Percentiles rank a stretch among this genome's conserved stretches.
phyloP scores from a whole-genome alignment of 2,797 vertebrate species.

The Mormyrus proboscirostris region DNA sequence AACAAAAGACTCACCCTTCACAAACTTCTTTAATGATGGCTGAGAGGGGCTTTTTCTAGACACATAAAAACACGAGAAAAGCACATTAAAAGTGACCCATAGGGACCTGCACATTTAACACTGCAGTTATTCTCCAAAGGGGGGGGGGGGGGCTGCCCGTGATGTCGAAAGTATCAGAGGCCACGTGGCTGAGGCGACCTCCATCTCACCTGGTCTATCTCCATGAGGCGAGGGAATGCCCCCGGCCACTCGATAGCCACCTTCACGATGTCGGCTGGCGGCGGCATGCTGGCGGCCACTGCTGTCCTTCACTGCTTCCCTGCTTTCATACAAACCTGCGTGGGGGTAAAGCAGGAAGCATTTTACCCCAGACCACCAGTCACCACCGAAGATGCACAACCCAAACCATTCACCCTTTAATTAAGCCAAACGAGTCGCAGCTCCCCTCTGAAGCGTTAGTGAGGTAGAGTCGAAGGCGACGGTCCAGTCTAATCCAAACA shows the following conservation, averaged over 20 bases:
- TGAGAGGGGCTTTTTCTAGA: conserved; percentile 93
- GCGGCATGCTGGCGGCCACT: conserved; percentile 72
- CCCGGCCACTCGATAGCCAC: conserved; percentile 97
- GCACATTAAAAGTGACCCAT: conserved; percentile 31
- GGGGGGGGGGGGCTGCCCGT: neutral
- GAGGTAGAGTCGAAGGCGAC: neutral
- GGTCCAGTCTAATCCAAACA: neutral
- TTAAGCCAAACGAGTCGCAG: neutral
- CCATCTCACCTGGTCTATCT: conserved; percentile 89
- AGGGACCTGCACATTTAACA: neutral
- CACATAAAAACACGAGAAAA: conserved; percentile 42
- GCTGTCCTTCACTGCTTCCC: conserved; percentile 54
- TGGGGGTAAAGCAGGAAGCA: conserved; percentile 22
- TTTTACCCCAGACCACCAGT: neutral
- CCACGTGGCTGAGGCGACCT: no score
- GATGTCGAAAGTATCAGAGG: neutral
- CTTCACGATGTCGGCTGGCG: conserved; percentile 90
- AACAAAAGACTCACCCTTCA: conserved; percentile 78
- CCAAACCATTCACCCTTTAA: neutral
- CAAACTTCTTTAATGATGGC: conserved; percentile 98
- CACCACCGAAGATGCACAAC: neutral
- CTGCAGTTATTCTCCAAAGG: neutral
- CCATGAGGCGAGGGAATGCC: conserved; percentile 92
- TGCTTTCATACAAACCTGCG: conserved; percentile 72
- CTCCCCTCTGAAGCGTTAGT: neutral